Evolutionary conservation across 2,797 vertebrate species (phyloP), one percentile per base, ranked within the genome.

Genomic region (Aphelocoma californica): DNA sequence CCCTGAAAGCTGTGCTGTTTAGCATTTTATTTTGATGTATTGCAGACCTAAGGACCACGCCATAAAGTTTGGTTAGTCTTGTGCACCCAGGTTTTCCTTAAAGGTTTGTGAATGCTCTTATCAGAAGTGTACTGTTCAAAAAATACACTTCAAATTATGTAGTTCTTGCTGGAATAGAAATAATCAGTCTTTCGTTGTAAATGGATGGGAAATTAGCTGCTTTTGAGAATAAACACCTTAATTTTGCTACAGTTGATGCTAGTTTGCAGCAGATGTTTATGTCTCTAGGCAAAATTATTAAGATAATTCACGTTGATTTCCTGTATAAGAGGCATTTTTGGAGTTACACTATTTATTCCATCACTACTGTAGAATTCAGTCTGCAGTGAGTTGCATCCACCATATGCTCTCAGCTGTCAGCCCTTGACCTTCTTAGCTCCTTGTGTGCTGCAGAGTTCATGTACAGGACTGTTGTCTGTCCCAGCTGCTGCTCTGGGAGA

Each of bases 171-270:
- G 74, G 72, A 93, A 60, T 85, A 69, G 65, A 90, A 95, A 85
- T 66, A 93, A 89, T 80, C 56, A 78, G 34, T 73, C 34, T 82
- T 90, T 60, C 64, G n/a, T 89, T 95, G 50, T 62, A 92, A 92
- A 34, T 78, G 58, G 51, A 60, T 72, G 69, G 82, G 57, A 93
- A 96, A 78, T 83, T 72, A 87, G 56, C 51, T 74, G 58, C 44
- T 93, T 81, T 93, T 86, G 65, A 87, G 83, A 94, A 75, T 50
- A 74, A 95, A 92, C 60, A 75, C 90, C 72, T 92, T 50, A 23
- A 12, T 77, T 81, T 94, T 95, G 47, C 90, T 90, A 77, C 80
- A 53, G 19, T 10, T 80, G 67, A 25, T 88, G 32, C 18, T 93
- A 73, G 44, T 64, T 92, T 29, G 18, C 72, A 81, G 53, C 57